Percentiles rank a stretch among this genome's conserved stretches.
phyloP scores from a whole-genome alignment of 2,888 invertebrate species.

The Tachina fera region DNA sequence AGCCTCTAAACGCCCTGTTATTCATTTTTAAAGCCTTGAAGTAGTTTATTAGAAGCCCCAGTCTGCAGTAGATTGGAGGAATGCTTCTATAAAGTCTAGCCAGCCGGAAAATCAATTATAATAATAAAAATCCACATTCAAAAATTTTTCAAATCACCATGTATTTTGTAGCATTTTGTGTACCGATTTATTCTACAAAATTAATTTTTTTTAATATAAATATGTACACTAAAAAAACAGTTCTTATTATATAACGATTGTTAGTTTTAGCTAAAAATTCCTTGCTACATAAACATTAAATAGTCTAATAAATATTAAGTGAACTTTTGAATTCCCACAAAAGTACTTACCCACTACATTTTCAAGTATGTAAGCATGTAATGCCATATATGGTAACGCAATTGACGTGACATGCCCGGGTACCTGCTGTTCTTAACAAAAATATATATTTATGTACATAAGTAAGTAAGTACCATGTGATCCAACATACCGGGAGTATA shows the following conservation, averaged over 20 bases:
- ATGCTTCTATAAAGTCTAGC: too few relatives aligned
- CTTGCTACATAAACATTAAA: not conserved
- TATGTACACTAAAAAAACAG: not conserved
- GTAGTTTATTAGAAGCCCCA: too few relatives aligned
- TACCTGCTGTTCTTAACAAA: conserved; percentile 10
- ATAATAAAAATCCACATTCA: not conserved
- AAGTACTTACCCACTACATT: not conserved
- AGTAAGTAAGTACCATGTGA: not conserved
- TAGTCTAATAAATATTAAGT: not conserved
- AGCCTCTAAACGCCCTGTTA: too few relatives aligned
- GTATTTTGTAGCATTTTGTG: too few relatives aligned
- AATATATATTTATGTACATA: not conserved
- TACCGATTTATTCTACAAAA: too few relatives aligned
- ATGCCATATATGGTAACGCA: not conserved
- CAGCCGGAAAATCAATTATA: not conserved
- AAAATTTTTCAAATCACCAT: too few relatives aligned
- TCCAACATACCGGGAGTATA: conserved; percentile 12
- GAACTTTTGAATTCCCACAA: conserved; percentile 26
- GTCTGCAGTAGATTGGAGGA: too few relatives aligned
- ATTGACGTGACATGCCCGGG: conserved; percentile 24
- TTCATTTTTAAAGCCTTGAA: too few relatives aligned
- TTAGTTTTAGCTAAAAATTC: not conserved
- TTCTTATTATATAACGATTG: not conserved
- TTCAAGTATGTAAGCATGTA: not conserved
- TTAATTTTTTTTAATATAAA: not conserved